These are phyloP conservation scores for Solenopsis fugax DNA, from an alignment of 1,140 invertebrate genomes.

Conservation along the genomic window DNA sequence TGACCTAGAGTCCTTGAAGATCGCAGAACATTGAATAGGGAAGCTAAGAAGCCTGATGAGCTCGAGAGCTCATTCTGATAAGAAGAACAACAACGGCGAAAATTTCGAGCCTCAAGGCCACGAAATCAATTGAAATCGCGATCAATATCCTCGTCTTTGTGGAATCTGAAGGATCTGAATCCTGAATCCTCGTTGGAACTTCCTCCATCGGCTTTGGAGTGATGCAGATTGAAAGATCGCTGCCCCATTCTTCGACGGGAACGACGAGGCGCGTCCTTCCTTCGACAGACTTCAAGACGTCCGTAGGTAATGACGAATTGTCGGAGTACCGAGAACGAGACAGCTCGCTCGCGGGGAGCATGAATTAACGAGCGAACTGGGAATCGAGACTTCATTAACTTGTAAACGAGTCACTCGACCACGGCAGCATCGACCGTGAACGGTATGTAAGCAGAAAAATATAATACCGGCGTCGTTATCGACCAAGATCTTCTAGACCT, in stretches of 20 bases:
- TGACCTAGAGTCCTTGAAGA: neutral
- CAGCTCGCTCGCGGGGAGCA: conserved; percentile 26
- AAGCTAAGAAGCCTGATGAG: neutral
- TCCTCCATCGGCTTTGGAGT: conserved; percentile 1
- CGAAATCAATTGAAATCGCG: neutral
- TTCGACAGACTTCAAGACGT: conserved; percentile 44
- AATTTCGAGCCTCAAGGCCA: neutral
- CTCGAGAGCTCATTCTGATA: neutral
- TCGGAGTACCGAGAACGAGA: conserved; percentile 48
- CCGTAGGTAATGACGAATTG: conserved; percentile 57
- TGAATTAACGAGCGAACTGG: conserved; percentile 58
- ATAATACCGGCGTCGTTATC: conserved; percentile 24
- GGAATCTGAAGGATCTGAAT: neutral
- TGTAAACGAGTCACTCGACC: conserved; percentile 57
- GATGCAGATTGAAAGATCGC: conserved; percentile 44
- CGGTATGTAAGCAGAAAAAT: conserved; percentile 27
- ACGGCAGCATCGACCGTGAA: conserved; percentile 25
- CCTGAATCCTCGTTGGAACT: neutral
- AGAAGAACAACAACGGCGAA: neutral
- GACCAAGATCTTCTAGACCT: neutral
- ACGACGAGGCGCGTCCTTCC: conserved; percentile 18
- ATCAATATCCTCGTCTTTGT: neutral
- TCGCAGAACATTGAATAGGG: neutral
- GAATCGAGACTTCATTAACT: conserved; percentile 58
- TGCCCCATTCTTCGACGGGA: neutral